Conservation (phyloP, 2,797 vertebrate species). For the Pangasius krempfi region DNA sequence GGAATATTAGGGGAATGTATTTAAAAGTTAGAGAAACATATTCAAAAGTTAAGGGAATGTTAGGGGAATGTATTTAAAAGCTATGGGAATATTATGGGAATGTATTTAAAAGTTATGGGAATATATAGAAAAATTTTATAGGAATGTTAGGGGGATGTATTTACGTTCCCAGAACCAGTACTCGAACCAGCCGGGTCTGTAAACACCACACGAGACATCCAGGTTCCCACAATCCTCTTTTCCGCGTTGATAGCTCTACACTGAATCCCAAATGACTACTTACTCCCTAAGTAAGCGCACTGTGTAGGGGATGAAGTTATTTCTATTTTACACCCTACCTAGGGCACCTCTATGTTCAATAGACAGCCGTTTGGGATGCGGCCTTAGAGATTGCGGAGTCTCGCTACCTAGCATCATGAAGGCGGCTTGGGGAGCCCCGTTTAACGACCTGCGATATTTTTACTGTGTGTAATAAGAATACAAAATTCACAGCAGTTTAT, state of each 20-base stretch:
- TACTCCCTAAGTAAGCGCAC: background rate
- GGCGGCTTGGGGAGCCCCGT: slow-evolving; percentile 67
- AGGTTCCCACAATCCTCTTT: slow-evolving; percentile 53
- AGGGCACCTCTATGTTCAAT: background rate
- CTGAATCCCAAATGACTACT: background rate
- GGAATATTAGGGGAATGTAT: background rate
- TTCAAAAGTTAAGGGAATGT: background rate
- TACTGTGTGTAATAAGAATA: slow-evolving; percentile 58
- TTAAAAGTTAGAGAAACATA: background rate
- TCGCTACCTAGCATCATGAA: slow-evolving; percentile 69
- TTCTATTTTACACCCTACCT: background rate
- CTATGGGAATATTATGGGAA: too few species aligned
- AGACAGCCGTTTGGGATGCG: background rate
- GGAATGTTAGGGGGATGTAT: too few species aligned
- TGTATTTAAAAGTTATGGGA: too few species aligned
- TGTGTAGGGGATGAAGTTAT: background rate
- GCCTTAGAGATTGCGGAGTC: slow-evolving; percentile 14
- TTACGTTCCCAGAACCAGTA: background rate
- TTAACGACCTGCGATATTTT: slow-evolving; percentile 66
- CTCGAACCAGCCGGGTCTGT: background rate
- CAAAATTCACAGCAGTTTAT: slow-evolving; percentile 58
- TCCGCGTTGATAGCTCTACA: background rate
- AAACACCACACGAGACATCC: background rate
- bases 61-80: background rate
- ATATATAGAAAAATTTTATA: background rate